phyloP scores from a whole-genome alignment of 2,888 invertebrate species.

The Nebria salina region DNA sequence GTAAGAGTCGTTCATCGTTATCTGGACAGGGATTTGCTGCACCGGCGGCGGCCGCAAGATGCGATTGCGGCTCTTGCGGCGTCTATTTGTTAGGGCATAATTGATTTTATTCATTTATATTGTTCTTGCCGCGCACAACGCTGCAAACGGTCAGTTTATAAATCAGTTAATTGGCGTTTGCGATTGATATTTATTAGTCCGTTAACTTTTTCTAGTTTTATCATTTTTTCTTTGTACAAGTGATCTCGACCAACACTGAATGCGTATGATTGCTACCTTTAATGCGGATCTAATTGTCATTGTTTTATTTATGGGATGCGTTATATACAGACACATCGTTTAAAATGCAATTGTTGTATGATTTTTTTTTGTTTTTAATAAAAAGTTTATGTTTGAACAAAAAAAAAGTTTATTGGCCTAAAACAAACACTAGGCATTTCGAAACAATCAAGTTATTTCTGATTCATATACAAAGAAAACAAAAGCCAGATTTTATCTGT shows the following conservation, averaged over 20 bases:
- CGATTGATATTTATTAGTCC: constrained; percentile 11
- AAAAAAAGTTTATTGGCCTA: too few species aligned
- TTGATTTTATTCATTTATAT: constrained; percentile 38
- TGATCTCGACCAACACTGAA: constrained; percentile 1
- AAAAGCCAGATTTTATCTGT: not conserved
- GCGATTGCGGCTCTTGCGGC: constrained; percentile 10
- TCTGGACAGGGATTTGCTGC: constrained; percentile 4
- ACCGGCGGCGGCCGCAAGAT: constrained; percentile 5
- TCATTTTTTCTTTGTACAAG: not conserved
- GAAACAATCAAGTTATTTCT: not conserved
- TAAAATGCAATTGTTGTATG: too few species aligned
- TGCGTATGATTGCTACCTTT: constrained; percentile 8
- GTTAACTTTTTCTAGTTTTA: not conserved
- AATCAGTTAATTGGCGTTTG: constrained; percentile 42
- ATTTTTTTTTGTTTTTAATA: too few species aligned
- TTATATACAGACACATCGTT: not conserved
- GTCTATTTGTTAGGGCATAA: constrained; percentile 41
- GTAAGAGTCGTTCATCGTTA: constrained; percentile 13
- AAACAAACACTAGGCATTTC: not conserved
- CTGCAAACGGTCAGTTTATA: constrained; percentile 20
- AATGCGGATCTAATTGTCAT: not conserved
- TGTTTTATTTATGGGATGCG: not conserved
- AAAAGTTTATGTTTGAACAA: too few species aligned
- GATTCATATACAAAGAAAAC: not conserved
- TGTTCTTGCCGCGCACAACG: constrained; percentile 2